Evolutionary conservation across 1,140 invertebrate species (phyloP), one percentile per base, ranked within the genome.

Genomic region (Drosophila mauritiana): DNA sequence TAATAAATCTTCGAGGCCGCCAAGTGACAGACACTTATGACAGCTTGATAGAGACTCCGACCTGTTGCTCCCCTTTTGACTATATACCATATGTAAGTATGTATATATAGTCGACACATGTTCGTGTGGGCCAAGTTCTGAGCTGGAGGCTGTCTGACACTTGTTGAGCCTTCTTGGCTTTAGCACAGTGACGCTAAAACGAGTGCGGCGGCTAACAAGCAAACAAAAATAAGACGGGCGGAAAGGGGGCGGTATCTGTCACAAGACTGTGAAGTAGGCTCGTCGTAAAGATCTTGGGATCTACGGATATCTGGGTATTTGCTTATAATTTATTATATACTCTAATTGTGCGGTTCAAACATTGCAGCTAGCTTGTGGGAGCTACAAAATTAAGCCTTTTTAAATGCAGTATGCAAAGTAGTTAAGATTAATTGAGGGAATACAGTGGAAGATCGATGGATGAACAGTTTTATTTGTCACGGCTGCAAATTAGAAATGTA

Each of bases 1-100:
- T 70, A 77, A 89, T 88, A 77, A 88, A 52, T 67, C 42, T 20
- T 48, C 79, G 88, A 88, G 83, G 83, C 59, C 46, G n/a, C 11
- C 46, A 12, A 65, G 27, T 83, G 61, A 49, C 36, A 39, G 69
- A 73, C 54, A 34, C 36, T 8, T 73, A 45, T 61, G 70, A 72
- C 70, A 61, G 70, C 40, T 54, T 46, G 20, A 55, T 37, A 45
- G 65, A 54, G 49, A 34, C 17, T 43, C 2, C 34, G 20, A 64
- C 31, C 42, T 31, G 20, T 22, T 25, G 61, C 17, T 31, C 39
- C 20, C 27, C 37, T 39, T 27, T 27, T 27, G 27, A 27, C 36
- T 37, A 12, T 37, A 12, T 17, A 27, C 8, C 4, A 20, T 22
- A 45, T 5, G 17, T 5, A 7, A 22, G 20, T 43, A 43, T 20